Evolutionary conservation across 2,888 invertebrate species (phyloP).

Genomic region (Tetranychus piercei): DNA sequence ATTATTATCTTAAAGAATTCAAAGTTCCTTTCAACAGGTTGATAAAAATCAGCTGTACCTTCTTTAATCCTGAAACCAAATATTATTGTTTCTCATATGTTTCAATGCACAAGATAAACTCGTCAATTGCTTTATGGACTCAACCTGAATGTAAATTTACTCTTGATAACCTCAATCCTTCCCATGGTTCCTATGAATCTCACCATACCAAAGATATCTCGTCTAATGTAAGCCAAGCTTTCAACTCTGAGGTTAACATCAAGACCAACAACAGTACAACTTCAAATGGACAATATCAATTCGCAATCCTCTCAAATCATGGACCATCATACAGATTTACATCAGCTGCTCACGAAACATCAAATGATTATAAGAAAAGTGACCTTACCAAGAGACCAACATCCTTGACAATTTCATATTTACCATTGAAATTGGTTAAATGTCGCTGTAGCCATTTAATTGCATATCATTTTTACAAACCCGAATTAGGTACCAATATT

Average conservation of each 20-base stretch:
- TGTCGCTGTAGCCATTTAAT: not conserved
- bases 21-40: constrained; percentile 12
- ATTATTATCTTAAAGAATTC: constrained; percentile 14
- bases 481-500: not conserved
- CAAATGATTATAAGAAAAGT: not conserved
- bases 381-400: not conserved
- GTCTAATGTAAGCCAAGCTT: no score
- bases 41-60: constrained; percentile 12
- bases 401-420: not conserved
- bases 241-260: no score
- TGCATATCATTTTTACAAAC: not conserved
- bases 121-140: constrained; percentile 6
- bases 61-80: constrained; percentile 8
- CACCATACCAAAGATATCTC: no score
- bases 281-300: not conserved
- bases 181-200: no score
- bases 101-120: not conserved
- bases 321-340: not conserved
- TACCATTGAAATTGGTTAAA: not conserved
- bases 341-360: not conserved
- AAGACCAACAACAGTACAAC: no score
- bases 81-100: constrained; percentile 17
- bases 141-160: constrained; percentile 1
- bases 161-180: not conserved
- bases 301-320: not conserved